Evolutionary conservation across 2,888 invertebrate species (phyloP), one percentile per base, ranked within the genome.

Genomic region (Ormyrus rosae): DNA sequence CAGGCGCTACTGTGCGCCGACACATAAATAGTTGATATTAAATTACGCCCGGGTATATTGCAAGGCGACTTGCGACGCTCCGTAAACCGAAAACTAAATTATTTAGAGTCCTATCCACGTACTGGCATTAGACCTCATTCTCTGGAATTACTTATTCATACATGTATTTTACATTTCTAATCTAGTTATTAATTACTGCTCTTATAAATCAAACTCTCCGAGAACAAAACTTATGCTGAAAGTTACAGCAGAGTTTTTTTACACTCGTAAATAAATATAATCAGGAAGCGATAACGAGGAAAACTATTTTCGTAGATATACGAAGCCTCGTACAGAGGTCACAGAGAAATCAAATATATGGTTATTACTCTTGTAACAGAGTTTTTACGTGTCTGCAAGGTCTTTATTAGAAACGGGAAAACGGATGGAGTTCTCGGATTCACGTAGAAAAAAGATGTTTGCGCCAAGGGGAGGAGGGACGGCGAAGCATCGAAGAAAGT

Each of bases 1-100:
- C 34, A 11, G 48, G 10, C 10, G 71, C 70, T 67, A 69, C 73
- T 69, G 55, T 65, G 48, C 65, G 50, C 61, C 34, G 70, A 67
- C 78, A 63, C 75, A 81, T 75, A 81, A 78, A 81, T 81, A 78
- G 75, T 72, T 74, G 78, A 78, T 78, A 81, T 81, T 81, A 78
- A 81, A 81, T 78, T 79, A 73, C 72, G 34, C 13, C 55, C 48
- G 58, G 58, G 9, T 63, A 53, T 61, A 72, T 72, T 61, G 51
- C 73, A 46, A 45, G 9, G 50, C 60, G 13, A 55, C 13, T 11
- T 56, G 1, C 7, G 10, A 19, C 46, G 46, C 34, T 34, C 0
- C 48, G 48, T 11, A 69, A 63, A 61, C 6, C 76, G 19, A 69
- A 56, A 19, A 19, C 19, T 46, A 48, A 53, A 70, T 76, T 61